These are phyloP conservation scores for Rhincodon typus DNA, from an alignment of 2,797 vertebrate species.

Conservation along the genomic window DNA sequence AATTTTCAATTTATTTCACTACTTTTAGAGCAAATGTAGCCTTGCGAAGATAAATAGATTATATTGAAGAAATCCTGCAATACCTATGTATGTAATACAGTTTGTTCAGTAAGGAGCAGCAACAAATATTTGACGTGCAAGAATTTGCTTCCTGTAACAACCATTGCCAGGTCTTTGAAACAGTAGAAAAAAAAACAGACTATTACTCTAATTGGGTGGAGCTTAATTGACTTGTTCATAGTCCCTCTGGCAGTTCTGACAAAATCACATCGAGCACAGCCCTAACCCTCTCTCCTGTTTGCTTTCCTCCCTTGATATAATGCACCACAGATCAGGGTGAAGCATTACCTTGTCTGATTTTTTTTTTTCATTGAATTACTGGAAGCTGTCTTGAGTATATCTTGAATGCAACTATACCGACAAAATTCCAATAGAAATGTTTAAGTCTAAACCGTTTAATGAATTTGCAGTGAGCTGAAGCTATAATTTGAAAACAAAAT, in stretches of 20 bases:
- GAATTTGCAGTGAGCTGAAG: slow-evolving; percentile 94
- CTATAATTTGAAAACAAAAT: slow-evolving; percentile 68
- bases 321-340: slow-evolving; percentile 58
- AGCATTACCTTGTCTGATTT: slow-evolving; percentile 66
- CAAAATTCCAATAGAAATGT: slow-evolving; percentile 95
- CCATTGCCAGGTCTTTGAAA: slow-evolving; percentile 53
- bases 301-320: slow-evolving; percentile 66
- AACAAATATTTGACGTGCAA: slow-evolving; percentile 46
- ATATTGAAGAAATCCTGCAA: not conserved
- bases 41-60: not conserved
- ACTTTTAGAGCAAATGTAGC: not conserved
- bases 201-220: slow-evolving; percentile 69
- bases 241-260: slow-evolving; percentile 70
- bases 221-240: slow-evolving; percentile 64
- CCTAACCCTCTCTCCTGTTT: slow-evolving; percentile 64
- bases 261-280: slow-evolving; percentile 61
- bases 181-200: slow-evolving; percentile 53
- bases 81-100: not conserved
- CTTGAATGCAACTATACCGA: slow-evolving; percentile 85
- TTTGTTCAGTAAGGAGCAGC: not conserved
- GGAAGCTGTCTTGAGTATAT: slow-evolving; percentile 80
- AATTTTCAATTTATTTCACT: not conserved
- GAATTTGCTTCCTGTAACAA: slow-evolving; percentile 51
- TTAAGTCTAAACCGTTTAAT: slow-evolving; percentile 88
- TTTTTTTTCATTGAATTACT: slow-evolving; percentile 76